These are phyloP conservation scores for Alethe diademata DNA, from an alignment of 2,113 vertebrate species.

Conservation along the genomic window DNA sequence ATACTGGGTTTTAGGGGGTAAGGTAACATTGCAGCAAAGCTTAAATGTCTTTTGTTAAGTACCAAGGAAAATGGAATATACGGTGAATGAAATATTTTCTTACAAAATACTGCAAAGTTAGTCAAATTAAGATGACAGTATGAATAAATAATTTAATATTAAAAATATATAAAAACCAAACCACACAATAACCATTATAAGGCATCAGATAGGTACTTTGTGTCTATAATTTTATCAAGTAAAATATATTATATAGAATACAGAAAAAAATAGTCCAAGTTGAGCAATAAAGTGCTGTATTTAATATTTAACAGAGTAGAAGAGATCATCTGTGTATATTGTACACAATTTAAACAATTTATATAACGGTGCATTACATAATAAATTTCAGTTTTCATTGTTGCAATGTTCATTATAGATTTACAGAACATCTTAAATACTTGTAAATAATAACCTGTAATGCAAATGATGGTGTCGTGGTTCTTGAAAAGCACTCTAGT, in stretches of 20 bases:
- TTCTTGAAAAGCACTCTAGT: conserved; percentile 38
- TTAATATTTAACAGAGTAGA: background rate
- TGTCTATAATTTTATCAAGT: background rate
- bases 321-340: background rate
- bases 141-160: background rate
- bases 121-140: background rate
- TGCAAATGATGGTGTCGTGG: conserved; percentile 10
- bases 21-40: background rate
- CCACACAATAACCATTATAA: background rate
- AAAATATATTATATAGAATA: background rate
- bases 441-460: conserved; percentile 46
- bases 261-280: background rate
- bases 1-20: background rate
- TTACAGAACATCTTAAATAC: background rate
- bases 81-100: background rate
- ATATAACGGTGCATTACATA: background rate
- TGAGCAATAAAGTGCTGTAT: background rate
- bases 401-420: background rate
- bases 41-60: background rate
- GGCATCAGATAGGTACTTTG: background rate
- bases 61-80: background rate
- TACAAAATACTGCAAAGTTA: background rate
- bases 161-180: background rate
- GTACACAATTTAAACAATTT: conserved; percentile 15
- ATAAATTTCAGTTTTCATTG: conserved; percentile 14